Evolutionary conservation across 1,140 invertebrate species (phyloP), one percentile per base, ranked within the genome.

Genomic region (Caenorhabditis briggsae): DNA sequence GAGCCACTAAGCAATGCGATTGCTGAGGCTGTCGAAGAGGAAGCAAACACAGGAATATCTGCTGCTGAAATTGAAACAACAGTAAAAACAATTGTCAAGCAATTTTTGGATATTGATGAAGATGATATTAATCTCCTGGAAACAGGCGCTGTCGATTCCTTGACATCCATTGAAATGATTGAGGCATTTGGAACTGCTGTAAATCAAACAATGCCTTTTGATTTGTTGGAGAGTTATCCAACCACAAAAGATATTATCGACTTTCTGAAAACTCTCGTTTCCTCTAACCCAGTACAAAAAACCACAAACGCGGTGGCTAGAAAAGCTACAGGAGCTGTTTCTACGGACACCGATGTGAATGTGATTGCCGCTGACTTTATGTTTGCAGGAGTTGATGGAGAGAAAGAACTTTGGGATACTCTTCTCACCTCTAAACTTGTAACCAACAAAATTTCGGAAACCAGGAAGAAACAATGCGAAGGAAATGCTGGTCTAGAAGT

Each of bases 381-480:
- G 43, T 85, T 85, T 56, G 61, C 84, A 16, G 84, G 84, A 55
- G 46, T 78, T 14, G 70, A 78, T 9, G 84, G 64, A 53, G 84
- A 70, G 25, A 85, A 85, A 56, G 65, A 85, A 16, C 48, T 85
- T 1, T 85, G 84, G 84, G 84, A 85, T 33, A 65, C 84, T 16
- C 14, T 85, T 11, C 61, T 85, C 23, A 85, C 84, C 0, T 64
- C 61, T 6, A 43, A 23, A 48, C 46, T 85, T 2, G 33, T 78
- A 0, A 85, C 84, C 2, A 50, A 25, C n/a, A 20, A 70, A 33
- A 85, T 85, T 9, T 48, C 48, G 11, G 84, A 85, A 14, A 50
- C 46, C 14, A 85, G 84, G n/a, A 85, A 78, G n/a, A 85, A 56
- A 53, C 64, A 74, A 65, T 70, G 61, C 43, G 84, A 65, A 33